Evolutionary conservation across 2,113 vertebrate species (phyloP), one percentile per base, ranked within the genome.

Genomic region (Anas platyrhynchos): DNA sequence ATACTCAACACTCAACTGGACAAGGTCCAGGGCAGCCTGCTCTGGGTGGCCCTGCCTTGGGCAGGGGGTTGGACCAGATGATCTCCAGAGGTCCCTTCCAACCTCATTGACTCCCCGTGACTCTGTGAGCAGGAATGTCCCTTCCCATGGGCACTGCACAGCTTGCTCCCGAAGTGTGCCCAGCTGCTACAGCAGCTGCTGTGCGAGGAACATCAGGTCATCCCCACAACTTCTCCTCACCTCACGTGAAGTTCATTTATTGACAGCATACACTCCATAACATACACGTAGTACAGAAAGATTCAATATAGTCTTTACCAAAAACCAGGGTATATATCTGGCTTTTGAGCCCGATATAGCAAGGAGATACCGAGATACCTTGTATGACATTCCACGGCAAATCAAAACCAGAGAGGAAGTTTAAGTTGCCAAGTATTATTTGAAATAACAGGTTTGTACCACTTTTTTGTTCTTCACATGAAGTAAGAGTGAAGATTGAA

Each of bases 161-260:
- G 27, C 25, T 88, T 83, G 48, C 34, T 83, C 86, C 72, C 13
- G 1, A 61, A 92, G 54, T 12, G 38, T 73, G 80, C 55, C 83
- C 58, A 48, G 29, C 63, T 69, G 67, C 52, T 59, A 21, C n/a
- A 78, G 82, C 65, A 82, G 85, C 66, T 55, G 48, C 71, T 52
- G 31, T 83, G 69, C 73, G 27, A 55, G 76, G 61, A 90, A 50
- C 16, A 23, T 4, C 41, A 69, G 73, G 80, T 48, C 91, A 86
- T 83, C 89, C 86, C 91, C 91, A 79, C 78, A 88, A 11, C 83
- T 79, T 90, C 71, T 86, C 36, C 61, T 41, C 32, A 15, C 13
- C 65, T 55, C 43, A 3, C 4, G 1, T 61, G 69, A 79, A 61
- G 79, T 89, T 67, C 7, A 52, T 18, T 67, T 18, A 48, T 0